These are phyloP conservation scores for Cnemophilus loriae DNA, from an alignment of 2,113 vertebrate genomes.

Conservation along the genomic window DNA sequence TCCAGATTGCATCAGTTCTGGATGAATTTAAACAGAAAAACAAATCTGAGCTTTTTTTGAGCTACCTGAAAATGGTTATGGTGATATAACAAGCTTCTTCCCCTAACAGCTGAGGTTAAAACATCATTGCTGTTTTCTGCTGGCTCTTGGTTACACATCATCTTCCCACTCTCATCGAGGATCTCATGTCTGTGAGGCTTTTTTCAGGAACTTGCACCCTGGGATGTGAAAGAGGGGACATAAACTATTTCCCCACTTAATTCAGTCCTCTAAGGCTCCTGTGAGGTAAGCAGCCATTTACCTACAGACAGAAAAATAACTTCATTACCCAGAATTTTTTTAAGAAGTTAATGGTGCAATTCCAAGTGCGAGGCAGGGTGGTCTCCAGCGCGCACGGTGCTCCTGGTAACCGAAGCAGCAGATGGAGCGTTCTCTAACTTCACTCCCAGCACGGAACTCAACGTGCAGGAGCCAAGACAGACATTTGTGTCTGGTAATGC, in stretches of 20 bases:
- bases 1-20: neutral
- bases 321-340: neutral
- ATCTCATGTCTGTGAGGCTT: neutral
- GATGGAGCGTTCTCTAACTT: conserved; percentile 61
- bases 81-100: neutral
- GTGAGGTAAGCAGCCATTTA: neutral
- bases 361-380: neutral
- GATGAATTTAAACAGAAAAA: neutral
- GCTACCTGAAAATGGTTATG: neutral
- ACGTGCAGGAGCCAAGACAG: conserved; percentile 59
- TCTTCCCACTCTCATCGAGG: neutral
- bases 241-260: neutral
- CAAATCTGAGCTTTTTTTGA: neutral
- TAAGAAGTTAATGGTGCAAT: neutral
- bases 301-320: neutral
- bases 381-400: neutral
- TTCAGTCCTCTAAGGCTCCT: neutral
- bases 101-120: neutral
- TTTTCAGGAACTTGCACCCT: neutral
- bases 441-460: conserved; percentile 61
- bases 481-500: conserved; percentile 64
- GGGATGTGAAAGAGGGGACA: neutral
- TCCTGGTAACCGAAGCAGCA: conserved; percentile 42
- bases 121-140: neutral
- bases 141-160: neutral